Evolutionary conservation across 2,888 invertebrate genomes (phyloP).

Genomic region (Spisula solida): DNA sequence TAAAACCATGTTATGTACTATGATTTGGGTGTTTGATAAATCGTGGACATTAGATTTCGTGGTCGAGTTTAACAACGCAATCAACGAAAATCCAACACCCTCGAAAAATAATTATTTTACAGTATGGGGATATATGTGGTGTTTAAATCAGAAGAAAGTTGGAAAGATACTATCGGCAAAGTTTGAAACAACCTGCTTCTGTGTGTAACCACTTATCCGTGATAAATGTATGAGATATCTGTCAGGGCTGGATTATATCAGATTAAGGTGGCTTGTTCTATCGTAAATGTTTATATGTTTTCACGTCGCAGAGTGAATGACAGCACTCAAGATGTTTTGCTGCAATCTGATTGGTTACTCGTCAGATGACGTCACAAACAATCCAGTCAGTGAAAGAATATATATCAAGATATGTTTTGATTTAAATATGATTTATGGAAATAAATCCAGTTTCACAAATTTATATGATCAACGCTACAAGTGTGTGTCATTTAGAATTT

Average conservation of each 20-base stretch:
- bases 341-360: slow-evolving; percentile 30
- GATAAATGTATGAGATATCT: slow-evolving; percentile 53
- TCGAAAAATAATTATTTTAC: too few species aligned
- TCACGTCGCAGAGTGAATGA: slow-evolving; percentile 47
- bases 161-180: slow-evolving; percentile 62
- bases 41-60: too few species aligned
- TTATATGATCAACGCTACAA: not conserved
- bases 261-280: slow-evolving; percentile 38
- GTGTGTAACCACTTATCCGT: slow-evolving; percentile 53
- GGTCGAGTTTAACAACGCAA: too few species aligned
- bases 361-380: not conserved
- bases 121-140: slow-evolving; percentile 34
- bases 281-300: slow-evolving; percentile 67
- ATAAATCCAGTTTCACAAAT: not conserved
- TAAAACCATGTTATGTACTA: too few species aligned
- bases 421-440: slow-evolving; percentile 38
- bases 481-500: slow-evolving; percentile 9
- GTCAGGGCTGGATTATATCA: slow-evolving; percentile 56
- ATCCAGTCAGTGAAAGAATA: slow-evolving; percentile 13
- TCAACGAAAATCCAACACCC: too few species aligned
- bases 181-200: slow-evolving; percentile 55
- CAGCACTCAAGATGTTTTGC: slow-evolving; percentile 28
- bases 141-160: slow-evolving; percentile 34
- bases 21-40: too few species aligned
- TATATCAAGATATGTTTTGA: not conserved